Percentiles rank a stretch among this genome's conserved stretches.
Evolutionary conservation across 1,140 invertebrate species (phyloP).

Genomic region (Drosophila chauvacae): DNA sequence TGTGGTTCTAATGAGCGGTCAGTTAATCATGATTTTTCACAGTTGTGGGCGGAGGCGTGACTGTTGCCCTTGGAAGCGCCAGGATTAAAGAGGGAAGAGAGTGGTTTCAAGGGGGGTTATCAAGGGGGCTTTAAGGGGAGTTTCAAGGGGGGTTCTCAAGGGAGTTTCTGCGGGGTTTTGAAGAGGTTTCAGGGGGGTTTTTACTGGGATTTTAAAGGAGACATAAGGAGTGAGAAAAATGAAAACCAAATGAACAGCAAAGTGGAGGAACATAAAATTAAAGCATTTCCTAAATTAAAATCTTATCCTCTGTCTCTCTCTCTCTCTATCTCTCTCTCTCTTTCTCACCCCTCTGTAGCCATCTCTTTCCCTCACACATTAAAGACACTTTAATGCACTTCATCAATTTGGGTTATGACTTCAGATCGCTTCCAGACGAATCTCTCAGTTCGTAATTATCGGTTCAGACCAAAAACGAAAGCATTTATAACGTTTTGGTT

Average conservation of each 20-base stretch:
- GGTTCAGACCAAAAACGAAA: not conserved
- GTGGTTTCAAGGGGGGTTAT: not conserved
- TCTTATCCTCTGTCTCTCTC: slow-evolving; percentile 4
- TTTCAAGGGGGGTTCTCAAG: not conserved
- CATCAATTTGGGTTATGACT: slow-evolving; percentile 75
- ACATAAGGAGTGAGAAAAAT: not conserved
- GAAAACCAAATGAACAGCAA: slow-evolving; percentile 38
- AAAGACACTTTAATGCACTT: slow-evolving; percentile 79
- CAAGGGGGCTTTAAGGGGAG: not conserved
- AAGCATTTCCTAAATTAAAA: slow-evolving; percentile 70
- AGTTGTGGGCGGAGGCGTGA: slow-evolving; percentile 23
- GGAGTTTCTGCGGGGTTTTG: not conserved
- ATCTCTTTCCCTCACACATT: slow-evolving; percentile 48
- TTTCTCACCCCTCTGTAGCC: not conserved
- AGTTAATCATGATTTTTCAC: slow-evolving; percentile 74
- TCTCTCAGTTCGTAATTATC: slow-evolving; percentile 56
- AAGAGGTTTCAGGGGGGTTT: not conserved
- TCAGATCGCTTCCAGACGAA: slow-evolving; percentile 50
- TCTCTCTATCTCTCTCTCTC: not conserved
- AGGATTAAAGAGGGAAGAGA: slow-evolving; percentile 2
- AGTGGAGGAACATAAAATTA: slow-evolving; percentile 47
- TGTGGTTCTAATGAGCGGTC: slow-evolving; percentile 73
- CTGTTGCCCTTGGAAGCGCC: slow-evolving; percentile 13
- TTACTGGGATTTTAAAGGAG: not conserved
- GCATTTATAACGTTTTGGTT: not conserved